These are phyloP conservation scores for Cataglyphis hispanica DNA, from an alignment of 1,140 invertebrate species.

Conservation along the genomic window DNA sequence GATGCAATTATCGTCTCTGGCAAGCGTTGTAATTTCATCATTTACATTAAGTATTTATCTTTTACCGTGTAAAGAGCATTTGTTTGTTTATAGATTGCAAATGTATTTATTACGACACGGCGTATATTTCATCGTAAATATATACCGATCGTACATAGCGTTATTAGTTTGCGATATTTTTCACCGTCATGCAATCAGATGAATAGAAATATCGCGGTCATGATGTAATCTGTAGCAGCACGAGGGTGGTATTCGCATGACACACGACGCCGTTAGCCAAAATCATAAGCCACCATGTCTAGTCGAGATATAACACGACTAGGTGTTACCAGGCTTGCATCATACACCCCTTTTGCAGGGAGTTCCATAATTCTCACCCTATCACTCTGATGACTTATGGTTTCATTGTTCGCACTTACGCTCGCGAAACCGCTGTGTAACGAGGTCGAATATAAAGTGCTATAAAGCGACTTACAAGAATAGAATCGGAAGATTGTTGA, in stretches of 20 bases:
- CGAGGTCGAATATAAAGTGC: background rate
- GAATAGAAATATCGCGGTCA: conserved; percentile 55
- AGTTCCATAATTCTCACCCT: conserved; percentile 36
- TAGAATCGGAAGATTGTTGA: background rate
- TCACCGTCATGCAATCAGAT: conserved; percentile 52
- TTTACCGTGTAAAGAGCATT: conserved; percentile 31
- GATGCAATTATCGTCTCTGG: conserved; percentile 36
- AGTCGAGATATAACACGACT: conserved; percentile 57
- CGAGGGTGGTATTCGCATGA: conserved; percentile 50
- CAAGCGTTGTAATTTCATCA: conserved; percentile 46
- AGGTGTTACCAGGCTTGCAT: conserved; percentile 51
- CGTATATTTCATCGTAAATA: conserved; percentile 45
- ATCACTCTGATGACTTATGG: conserved; percentile 32
- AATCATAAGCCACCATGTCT: conserved; percentile 56
- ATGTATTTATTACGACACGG: conserved; percentile 32
- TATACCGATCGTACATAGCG: conserved; percentile 22
- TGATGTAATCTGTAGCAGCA: conserved; percentile 55
- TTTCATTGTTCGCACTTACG: conserved; percentile 41
- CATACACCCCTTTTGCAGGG: conserved; percentile 36
- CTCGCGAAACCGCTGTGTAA: background rate
- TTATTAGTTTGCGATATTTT: conserved; percentile 60
- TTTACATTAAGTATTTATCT: conserved; percentile 58
- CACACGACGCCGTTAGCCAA: conserved; percentile 39
- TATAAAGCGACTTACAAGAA: background rate
- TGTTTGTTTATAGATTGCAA: conserved; percentile 37